Conservation (phyloP, 35 echinoderm and acorn worm genomes). For the Strongylocentrotus purpuratus region DNA sequence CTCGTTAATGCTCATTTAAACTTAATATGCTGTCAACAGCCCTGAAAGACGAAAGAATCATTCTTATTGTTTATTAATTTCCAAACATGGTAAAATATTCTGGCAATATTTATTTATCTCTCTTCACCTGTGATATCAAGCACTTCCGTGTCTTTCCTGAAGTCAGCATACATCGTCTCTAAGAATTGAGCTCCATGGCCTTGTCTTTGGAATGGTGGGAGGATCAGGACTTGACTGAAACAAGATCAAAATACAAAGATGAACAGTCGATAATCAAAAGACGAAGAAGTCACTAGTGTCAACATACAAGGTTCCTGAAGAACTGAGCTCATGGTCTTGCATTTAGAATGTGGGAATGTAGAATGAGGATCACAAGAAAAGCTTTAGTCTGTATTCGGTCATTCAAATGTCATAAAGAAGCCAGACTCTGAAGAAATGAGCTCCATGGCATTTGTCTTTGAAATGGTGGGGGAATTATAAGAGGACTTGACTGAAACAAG, state of each 20-base stretch:
- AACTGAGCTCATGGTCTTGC: slow-evolving; percentile 71
- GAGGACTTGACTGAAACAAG: no score
- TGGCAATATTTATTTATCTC: neutral
- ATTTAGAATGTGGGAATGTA: slow-evolving; percentile 67
- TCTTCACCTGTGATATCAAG: slow-evolving; percentile 86
- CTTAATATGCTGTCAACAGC: no score
- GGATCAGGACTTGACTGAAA: slow-evolving; percentile 86
- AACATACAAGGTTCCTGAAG: slow-evolving; percentile 66
- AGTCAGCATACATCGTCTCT: slow-evolving; percentile 77
- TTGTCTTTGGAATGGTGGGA: slow-evolving; percentile 85
- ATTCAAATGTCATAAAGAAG: neutral
- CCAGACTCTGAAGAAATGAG: slow-evolving; percentile 44
- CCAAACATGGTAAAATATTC: no score
- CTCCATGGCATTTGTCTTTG: slow-evolving; percentile 64
- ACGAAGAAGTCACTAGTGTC: neutral
- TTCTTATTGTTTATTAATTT: no score
- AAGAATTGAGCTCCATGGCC: slow-evolving; percentile 79
- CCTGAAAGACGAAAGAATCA: no score
- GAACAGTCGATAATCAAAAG: neutral
- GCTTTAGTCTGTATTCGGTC: no score
- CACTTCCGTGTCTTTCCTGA: slow-evolving; percentile 65
- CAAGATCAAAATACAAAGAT: slow-evolving; percentile 30
- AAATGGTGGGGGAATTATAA: no score
- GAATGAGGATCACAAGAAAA: neutral
- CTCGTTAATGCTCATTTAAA: no score